Conservation (phyloP, 2,797 vertebrate species). For the Rhinatrema bivittatum region DNA sequence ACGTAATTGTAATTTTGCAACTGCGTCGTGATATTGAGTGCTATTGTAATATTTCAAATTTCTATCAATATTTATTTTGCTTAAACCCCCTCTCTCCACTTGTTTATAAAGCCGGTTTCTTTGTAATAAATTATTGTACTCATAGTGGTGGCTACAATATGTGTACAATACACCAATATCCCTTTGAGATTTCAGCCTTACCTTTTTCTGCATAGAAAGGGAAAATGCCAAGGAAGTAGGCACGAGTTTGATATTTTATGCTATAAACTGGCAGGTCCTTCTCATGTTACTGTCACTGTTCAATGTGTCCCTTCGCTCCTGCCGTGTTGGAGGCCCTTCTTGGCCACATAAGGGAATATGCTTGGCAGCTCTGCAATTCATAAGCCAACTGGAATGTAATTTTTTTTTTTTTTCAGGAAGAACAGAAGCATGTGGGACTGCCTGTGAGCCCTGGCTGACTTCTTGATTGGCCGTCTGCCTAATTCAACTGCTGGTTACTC, state of each 20-base stretch:
- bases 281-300: slow-evolving; percentile 14
- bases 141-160: too few relatives aligned
- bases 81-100: too few relatives aligned
- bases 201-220: neutral
- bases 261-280: slow-evolving; percentile 19
- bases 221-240: neutral
- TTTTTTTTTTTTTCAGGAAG: too few relatives aligned
- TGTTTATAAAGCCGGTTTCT: too few relatives aligned
- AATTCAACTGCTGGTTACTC: neutral
- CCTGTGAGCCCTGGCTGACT: slow-evolving; percentile 17
- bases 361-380: slow-evolving; percentile 25
- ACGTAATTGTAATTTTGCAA: too few relatives aligned
- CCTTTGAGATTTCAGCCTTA: too few relatives aligned
- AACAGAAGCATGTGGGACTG: slow-evolving; percentile 24
- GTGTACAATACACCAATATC: too few relatives aligned
- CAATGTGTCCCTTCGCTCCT: slow-evolving; percentile 20
- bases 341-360: slow-evolving; percentile 12
- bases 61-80: too few relatives aligned
- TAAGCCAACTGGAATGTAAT: slow-evolving; percentile 23
- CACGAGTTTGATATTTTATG: neutral
- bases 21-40: too few relatives aligned
- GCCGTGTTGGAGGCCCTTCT: slow-evolving; percentile 24
- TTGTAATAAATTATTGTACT: too few relatives aligned
- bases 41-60: too few relatives aligned
- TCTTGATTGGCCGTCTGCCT: slow-evolving; percentile 17